These are phyloP conservation scores for Prionace glauca DNA, from an alignment of 2,797 vertebrate species.

Conservation along the genomic window DNA sequence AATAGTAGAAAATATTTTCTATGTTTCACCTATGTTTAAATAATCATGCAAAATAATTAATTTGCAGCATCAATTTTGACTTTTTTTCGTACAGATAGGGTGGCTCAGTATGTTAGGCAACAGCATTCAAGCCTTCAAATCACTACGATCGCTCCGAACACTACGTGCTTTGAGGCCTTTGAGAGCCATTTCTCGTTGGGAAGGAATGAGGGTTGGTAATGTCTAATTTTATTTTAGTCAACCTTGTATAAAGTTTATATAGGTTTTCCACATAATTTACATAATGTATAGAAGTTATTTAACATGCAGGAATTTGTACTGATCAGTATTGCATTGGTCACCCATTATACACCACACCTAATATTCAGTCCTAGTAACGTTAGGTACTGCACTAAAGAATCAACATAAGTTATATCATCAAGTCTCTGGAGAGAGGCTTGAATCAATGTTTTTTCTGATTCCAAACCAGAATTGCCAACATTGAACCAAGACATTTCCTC, in stretches of 20 bases:
- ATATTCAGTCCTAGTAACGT: not conserved
- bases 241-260: not conserved
- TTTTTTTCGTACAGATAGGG: constrained; percentile 29
- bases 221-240: not conserved
- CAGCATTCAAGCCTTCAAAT: constrained; percentile 51
- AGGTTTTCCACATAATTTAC: not conserved
- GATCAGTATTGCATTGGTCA: not conserved
- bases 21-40: not conserved
- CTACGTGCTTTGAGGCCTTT: constrained; percentile 45
- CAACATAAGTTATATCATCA: not conserved
- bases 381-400: not conserved
- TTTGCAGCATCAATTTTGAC: not conserved
- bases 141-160: constrained; percentile 45
- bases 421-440: not conserved
- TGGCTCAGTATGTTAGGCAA: constrained; percentile 46
- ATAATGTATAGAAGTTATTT: not conserved
- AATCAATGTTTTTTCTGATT: not conserved
- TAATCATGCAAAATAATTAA: not conserved
- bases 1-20: not conserved
- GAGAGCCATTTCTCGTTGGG: constrained; percentile 44
- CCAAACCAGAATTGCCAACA: not conserved
- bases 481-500: not conserved
- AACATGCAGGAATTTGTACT: not conserved
- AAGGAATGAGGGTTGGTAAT: constrained; percentile 44
- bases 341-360: not conserved